phyloP scores from a whole-genome alignment of 2,113 vertebrate species.

The Upupa epops region DNA sequence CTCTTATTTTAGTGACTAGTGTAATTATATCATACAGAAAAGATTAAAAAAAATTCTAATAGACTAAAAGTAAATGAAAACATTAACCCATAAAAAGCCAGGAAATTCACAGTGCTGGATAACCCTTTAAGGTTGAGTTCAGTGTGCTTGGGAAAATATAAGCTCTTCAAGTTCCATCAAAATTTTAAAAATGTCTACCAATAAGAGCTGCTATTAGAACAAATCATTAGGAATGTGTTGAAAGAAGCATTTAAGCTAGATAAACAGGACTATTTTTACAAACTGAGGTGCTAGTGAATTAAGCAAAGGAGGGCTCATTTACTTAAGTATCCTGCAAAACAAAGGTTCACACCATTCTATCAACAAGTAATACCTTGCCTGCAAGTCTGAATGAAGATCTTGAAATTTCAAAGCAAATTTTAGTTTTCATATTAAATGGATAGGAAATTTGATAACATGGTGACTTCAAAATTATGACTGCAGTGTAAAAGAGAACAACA shows the following conservation, averaged over 20 bases:
- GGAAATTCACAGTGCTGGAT: neutral
- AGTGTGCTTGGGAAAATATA: neutral
- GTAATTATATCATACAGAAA: neutral
- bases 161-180: neutral
- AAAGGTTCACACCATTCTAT: neutral
- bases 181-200: neutral
- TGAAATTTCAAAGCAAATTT: neutral
- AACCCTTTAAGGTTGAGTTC: neutral
- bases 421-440: neutral
- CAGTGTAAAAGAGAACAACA: neutral
- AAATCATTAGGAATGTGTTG: neutral
- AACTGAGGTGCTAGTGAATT: neutral
- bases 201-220: neutral
- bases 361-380: neutral
- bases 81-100: neutral
- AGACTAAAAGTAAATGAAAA: neutral
- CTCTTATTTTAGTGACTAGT: neutral
- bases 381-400: neutral
- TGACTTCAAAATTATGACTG: neutral
- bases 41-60: neutral
- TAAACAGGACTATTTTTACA: neutral
- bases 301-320: neutral
- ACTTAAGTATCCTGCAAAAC: neutral
- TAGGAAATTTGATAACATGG: neutral
- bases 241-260: neutral